Percentiles rank a stretch among this genome's conserved stretches.
Evolutionary conservation across 1,140 invertebrate genomes (phyloP).

Genomic region (Conopomorpha cramerella): DNA sequence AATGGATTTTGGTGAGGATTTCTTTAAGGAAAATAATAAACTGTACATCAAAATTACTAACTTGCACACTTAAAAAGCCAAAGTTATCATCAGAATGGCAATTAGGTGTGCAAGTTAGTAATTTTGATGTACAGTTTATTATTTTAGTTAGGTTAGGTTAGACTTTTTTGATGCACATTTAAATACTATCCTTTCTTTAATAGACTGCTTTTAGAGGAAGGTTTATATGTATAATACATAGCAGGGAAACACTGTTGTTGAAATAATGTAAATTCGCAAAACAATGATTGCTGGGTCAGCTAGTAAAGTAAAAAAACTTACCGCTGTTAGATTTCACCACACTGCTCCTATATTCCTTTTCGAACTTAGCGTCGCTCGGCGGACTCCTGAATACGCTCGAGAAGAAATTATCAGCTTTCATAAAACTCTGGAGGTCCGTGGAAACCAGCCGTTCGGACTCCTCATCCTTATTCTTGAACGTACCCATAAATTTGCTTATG

Average conservation of each 20-base stretch:
- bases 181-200: no score
- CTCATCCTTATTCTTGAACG: constrained; percentile 42
- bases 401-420: constrained; percentile 54
- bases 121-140: no score
- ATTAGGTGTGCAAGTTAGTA: not conserved
- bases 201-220: no score
- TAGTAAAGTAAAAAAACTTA: no score
- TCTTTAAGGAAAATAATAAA: no score
- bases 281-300: not conserved
- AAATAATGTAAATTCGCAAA: not conserved
- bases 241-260: not conserved
- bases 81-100: not conserved
- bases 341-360: constrained; percentile 42
- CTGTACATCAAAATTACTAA: not conserved
- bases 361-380: constrained; percentile 24
- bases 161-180: no score
- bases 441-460: constrained; percentile 45
- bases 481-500: constrained; percentile 52
- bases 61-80: not conserved
- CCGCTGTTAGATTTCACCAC: constrained; percentile 39
- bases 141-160: no score
- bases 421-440: constrained; percentile 36
- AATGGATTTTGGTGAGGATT: no score
- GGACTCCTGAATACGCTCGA: constrained; percentile 50
- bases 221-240: no score